These are phyloP conservation scores for Amiota minor DNA, from an alignment of 2,888 invertebrate genomes.

Conservation along the genomic window DNA sequence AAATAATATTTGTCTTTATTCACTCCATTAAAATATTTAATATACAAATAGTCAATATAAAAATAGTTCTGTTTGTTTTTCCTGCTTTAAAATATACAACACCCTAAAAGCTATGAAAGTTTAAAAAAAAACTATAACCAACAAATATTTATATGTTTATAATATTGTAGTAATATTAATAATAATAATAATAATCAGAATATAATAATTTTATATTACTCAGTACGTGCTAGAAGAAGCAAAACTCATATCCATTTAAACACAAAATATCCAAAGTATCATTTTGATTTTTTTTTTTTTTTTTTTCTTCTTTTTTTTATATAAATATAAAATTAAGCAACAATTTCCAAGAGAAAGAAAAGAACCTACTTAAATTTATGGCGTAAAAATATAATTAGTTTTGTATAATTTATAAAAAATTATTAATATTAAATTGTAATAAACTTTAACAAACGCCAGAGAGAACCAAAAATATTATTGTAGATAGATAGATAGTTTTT, in stretches of 20 bases:
- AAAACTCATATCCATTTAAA: slow-evolving; percentile 17
- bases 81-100: slow-evolving; percentile 17
- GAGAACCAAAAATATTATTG: slow-evolving; percentile 56
- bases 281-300: not conserved
- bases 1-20: slow-evolving; percentile 23
- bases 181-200: too few species aligned
- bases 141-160: slow-evolving; percentile 19
- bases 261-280: not conserved
- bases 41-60: slow-evolving; percentile 29
- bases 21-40: slow-evolving; percentile 25
- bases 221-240: slow-evolving; percentile 20
- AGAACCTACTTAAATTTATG: slow-evolving; percentile 52
- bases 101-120: slow-evolving; percentile 17
- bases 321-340: slow-evolving; percentile 56
- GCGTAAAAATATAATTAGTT: slow-evolving; percentile 46
- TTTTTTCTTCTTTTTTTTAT: too few species aligned
- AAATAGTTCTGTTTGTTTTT: slow-evolving; percentile 16
- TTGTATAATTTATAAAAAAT: slow-evolving; percentile 39
- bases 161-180: slow-evolving; percentile 8
- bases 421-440: slow-evolving; percentile 36
- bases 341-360: slow-evolving; percentile 53
- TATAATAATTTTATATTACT: slow-evolving; percentile 18
- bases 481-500: slow-evolving; percentile 30
- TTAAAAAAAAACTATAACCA: slow-evolving; percentile 23
- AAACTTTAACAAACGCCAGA: slow-evolving; percentile 34